These are phyloP conservation scores for Motacilla alba DNA, from an alignment of 2,113 vertebrate genomes.

Conservation along the genomic window DNA sequence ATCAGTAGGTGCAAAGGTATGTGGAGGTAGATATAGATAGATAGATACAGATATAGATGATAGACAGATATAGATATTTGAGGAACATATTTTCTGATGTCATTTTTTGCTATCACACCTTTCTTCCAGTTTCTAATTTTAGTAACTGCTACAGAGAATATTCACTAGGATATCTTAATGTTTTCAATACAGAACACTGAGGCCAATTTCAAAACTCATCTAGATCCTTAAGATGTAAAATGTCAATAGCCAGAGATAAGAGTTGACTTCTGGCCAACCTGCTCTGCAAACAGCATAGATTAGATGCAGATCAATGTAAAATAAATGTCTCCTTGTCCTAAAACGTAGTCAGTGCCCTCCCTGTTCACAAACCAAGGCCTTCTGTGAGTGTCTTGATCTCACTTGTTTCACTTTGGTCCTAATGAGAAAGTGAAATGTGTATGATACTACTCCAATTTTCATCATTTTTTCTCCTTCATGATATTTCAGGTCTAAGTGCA, in stretches of 20 bases:
- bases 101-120: neutral
- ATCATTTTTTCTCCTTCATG: neutral
- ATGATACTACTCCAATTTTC: neutral
- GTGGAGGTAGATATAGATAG: neutral
- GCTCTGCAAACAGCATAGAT: slow-evolving; percentile 32
- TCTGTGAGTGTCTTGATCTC: neutral
- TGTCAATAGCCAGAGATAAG: slow-evolving; percentile 61
- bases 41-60: neutral
- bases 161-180: neutral
- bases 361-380: neutral
- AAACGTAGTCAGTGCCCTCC: neutral
- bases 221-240: slow-evolving; percentile 39
- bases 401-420: neutral
- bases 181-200: neutral
- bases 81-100: neutral
- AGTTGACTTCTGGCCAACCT: slow-evolving; percentile 28
- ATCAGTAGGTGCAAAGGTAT: neutral
- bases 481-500: neutral
- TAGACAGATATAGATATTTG: neutral
- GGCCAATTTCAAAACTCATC: slow-evolving; percentile 10
- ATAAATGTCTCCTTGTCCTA: slow-evolving; percentile 7
- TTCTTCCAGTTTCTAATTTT: neutral
- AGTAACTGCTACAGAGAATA: neutral
- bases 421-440: neutral
- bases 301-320: slow-evolving; percentile 56